Conservation (phyloP, 2,113 vertebrate species). For the Nansenia antarctica region DNA sequence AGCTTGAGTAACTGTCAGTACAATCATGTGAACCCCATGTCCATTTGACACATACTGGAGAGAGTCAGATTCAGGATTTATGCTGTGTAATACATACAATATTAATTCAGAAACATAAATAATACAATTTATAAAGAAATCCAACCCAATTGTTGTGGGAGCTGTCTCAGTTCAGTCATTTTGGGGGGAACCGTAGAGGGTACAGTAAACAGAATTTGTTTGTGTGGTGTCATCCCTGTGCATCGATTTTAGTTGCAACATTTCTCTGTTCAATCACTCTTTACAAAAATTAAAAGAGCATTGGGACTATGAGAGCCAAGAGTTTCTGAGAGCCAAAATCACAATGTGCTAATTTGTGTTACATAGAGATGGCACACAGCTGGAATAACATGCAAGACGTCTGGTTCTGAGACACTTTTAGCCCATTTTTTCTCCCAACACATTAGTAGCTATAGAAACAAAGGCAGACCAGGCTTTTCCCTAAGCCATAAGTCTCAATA, state of each 20-base stretch:
- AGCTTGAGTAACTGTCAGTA: neutral
- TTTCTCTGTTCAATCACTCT: too few species aligned
- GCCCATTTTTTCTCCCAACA: neutral
- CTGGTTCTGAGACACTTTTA: neutral
- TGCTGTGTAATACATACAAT: conserved; percentile 13
- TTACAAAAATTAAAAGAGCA: neutral
- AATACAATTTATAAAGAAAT: conserved; percentile 30
- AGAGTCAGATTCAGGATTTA: neutral
- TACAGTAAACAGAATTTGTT: conserved; percentile 6
- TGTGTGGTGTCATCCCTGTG: neutral
- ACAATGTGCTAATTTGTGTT: neutral
- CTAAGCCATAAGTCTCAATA: neutral
- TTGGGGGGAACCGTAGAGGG: conserved; percentile 2
- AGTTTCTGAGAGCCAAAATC: neutral
- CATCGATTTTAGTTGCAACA: too few species aligned
- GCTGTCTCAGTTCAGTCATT: too few species aligned
- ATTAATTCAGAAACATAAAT: conserved; percentile 47
- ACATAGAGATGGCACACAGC: conserved; percentile 12
- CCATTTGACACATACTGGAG: neutral
- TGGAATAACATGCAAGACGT: conserved; percentile 29
- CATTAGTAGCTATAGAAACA: neutral
- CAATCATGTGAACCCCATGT: neutral
- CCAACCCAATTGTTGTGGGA: conserved; percentile 46
- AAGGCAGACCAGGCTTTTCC: neutral
- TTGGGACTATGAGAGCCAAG: neutral